A percentile compares a stretch with the other conserved stretches of the same genome.
These are phyloP conservation scores for Bellardia pandia DNA, from an alignment of 2,888 invertebrate genomes.

Conservation along the genomic window DNA sequence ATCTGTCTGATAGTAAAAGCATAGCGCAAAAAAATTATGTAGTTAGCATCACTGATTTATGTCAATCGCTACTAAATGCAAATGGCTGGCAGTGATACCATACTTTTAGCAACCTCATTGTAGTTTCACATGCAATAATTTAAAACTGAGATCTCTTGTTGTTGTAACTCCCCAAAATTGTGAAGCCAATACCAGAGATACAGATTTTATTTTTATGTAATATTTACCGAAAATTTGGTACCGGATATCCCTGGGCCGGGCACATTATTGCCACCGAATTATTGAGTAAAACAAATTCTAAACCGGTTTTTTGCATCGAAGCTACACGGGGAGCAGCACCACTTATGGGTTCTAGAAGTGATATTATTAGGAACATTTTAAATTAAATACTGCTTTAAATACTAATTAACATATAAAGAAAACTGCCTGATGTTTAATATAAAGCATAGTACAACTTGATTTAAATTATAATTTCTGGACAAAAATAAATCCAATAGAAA, in stretches of 20 bases:
- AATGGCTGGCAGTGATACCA: no score
- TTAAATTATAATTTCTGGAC: neutral
- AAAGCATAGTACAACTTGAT: neutral
- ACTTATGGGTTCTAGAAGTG: slow-evolving; percentile 87
- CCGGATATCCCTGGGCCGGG: slow-evolving; percentile 87
- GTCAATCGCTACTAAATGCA: no score
- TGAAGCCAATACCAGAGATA: no score
- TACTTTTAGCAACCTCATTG: no score
- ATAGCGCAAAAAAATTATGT: no score
- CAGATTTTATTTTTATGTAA: neutral
- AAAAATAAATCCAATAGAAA: no score
- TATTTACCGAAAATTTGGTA: slow-evolving; percentile 86
- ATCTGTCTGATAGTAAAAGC: no score
- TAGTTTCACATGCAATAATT: neutral
- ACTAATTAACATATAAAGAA: slow-evolving; percentile 8
- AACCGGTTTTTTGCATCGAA: slow-evolving; percentile 82
- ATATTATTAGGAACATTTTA: neutral
- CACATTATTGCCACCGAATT: slow-evolving; percentile 85
- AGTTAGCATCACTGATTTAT: no score
- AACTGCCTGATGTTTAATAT: slow-evolving; percentile 70
- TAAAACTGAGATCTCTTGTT: no score
- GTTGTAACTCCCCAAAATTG: no score
- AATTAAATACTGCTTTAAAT: no score
- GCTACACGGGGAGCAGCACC: slow-evolving; percentile 89
- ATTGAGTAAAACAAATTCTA: slow-evolving; percentile 76